A percentile compares a stretch with the other conserved stretches of the same genome.
Conservation (phyloP, 2,797 vertebrate species). For the Paedocypris micromegethes region DNA sequence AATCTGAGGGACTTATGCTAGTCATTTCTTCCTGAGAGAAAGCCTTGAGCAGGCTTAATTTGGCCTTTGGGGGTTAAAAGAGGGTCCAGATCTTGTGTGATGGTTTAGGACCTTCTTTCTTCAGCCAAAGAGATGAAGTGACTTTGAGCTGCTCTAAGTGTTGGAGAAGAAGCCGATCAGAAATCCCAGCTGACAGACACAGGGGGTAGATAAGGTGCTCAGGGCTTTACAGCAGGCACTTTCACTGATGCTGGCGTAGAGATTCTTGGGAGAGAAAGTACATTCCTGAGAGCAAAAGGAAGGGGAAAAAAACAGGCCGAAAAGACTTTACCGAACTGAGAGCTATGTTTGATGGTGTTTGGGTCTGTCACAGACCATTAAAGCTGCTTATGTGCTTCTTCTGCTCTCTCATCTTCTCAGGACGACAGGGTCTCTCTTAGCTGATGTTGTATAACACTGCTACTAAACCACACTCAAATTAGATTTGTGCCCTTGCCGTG, state of each 20-base stretch:
- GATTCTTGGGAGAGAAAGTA: conserved; percentile 11
- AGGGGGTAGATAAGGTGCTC: conserved; percentile 42
- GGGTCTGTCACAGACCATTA: conserved; percentile 43
- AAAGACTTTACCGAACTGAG: neutral
- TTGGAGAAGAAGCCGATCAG: conserved; percentile 38
- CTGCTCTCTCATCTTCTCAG: conserved; percentile 35
- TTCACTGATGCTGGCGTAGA: conserved; percentile 16
- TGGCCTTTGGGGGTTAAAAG: conserved; percentile 15
- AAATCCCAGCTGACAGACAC: conserved; percentile 31
- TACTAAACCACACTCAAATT: conserved; percentile 44
- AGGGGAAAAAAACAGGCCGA: neutral
- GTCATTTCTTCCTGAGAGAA: neutral
- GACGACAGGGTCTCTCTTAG: conserved; percentile 37
- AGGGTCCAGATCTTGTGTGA: conserved; percentile 8
- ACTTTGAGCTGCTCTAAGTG: conserved; percentile 32
- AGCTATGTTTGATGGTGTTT: conserved; percentile 18
- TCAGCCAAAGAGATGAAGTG: conserved; percentile 35
- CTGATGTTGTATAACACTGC: conserved; percentile 1
- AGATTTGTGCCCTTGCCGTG: conserved; percentile 4
- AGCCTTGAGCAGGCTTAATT: conserved; percentile 10
- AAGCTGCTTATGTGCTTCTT: conserved; percentile 43
- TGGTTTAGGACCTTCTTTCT: conserved; percentile 15
- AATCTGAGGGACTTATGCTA: neutral
- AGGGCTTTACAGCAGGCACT: conserved; percentile 33
- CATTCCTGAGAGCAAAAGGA: neutral